These are phyloP conservation scores for Furcifer pardalis DNA, from an alignment of 2,797 vertebrate genomes.

Conservation along the genomic window DNA sequence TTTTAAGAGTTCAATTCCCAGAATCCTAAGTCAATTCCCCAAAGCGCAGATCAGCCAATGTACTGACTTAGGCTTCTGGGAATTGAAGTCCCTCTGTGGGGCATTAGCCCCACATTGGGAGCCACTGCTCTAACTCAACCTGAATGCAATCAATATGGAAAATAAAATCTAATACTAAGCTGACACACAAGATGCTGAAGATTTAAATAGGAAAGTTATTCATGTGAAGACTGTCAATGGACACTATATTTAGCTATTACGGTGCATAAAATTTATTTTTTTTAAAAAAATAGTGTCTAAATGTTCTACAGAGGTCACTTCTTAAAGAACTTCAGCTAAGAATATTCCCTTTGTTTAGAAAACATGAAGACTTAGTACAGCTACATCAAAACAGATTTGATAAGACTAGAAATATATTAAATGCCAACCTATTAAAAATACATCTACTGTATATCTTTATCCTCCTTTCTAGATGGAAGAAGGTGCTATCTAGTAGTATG, in stretches of 20 bases:
- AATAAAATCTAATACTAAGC: conserved; percentile 62
- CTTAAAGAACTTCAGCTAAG: conserved; percentile 30
- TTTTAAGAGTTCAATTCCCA: too few species aligned
- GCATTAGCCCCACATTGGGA: too few species aligned
- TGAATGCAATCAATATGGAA: conserved; percentile 66
- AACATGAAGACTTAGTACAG: conserved; percentile 4
- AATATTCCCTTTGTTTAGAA: conserved; percentile 17
- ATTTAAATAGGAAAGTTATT: conserved; percentile 71
- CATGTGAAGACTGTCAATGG: conserved; percentile 68
- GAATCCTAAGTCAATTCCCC: too few species aligned
- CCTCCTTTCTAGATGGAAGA: background rate
- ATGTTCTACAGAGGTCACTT: conserved; percentile 56
- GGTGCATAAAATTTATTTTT: conserved; percentile 62
- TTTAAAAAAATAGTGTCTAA: conserved; percentile 63
- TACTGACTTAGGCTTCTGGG: too few species aligned
- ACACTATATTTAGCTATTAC: conserved; percentile 66
- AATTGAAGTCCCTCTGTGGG: too few species aligned
- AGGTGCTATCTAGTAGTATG: too few species aligned
- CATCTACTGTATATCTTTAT: background rate
- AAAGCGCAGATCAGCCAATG: too few species aligned
- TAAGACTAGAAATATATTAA: background rate
- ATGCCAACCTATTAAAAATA: background rate
- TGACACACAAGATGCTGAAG: conserved; percentile 66
- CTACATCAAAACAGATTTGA: background rate
- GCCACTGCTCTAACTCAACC: conserved; percentile 55